phyloP scores from a whole-genome alignment of 2,113 vertebrate species.

The Tachysurus vachellii region DNA sequence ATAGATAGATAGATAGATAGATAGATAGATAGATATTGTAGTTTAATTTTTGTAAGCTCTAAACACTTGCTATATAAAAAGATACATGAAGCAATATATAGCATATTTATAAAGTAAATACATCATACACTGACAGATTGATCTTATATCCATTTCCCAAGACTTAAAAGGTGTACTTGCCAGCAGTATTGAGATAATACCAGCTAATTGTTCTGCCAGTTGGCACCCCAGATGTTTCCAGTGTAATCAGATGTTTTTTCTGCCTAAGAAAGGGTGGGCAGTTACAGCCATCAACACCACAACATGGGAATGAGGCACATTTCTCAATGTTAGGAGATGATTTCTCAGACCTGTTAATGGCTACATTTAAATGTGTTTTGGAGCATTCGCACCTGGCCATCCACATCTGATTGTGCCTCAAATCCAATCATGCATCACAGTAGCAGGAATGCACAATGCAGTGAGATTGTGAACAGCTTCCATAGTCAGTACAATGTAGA shows the following conservation, averaged over 20 bases:
- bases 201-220: not conserved
- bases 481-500: not conserved
- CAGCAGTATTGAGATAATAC: not conserved
- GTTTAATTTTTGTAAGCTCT: not conserved
- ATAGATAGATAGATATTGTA: not conserved
- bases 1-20: no score
- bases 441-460: slow-evolving; percentile 6
- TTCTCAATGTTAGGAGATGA: not conserved
- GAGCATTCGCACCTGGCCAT: slow-evolving; percentile 36
- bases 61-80: not conserved
- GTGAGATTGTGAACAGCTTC: not conserved
- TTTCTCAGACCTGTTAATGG: slow-evolving; percentile 25
- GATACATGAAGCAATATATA: not conserved
- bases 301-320: not conserved
- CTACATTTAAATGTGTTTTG: slow-evolving; percentile 30
- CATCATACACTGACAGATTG: not conserved
- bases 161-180: not conserved
- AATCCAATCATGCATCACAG: not conserved
- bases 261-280: not conserved
- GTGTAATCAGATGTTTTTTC: not conserved
- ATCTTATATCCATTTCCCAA: not conserved
- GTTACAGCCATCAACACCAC: not conserved
- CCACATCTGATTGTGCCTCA: slow-evolving; percentile 9
- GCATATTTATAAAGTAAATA: not conserved
- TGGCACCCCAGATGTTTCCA: slow-evolving; percentile 14